phyloP scores from a whole-genome alignment of 2,797 vertebrate genomes.

The Pterois miles region DNA sequence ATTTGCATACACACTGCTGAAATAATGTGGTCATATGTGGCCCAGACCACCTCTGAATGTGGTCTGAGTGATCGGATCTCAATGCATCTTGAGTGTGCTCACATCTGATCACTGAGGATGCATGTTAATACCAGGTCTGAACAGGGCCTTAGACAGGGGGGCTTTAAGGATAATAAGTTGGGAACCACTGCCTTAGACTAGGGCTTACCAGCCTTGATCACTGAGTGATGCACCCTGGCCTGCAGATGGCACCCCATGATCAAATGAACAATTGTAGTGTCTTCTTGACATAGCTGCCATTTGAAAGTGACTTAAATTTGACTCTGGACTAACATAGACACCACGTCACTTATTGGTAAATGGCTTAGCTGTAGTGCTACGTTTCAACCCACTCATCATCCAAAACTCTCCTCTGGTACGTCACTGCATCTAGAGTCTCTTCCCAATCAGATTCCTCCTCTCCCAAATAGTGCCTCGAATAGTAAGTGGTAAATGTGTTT shows the following conservation, averaged over 20 bases:
- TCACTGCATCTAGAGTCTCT: conserved; percentile 5
- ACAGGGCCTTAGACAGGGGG: too few species aligned
- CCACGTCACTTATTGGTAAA: conserved; percentile 1
- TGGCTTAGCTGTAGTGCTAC: not conserved
- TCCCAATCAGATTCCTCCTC: conserved; percentile 11
- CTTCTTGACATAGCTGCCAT: conserved; percentile 3
- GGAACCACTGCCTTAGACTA: too few species aligned
- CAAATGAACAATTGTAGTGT: conserved; percentile 20
- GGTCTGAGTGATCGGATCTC: too few species aligned
- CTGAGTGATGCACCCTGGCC: conserved; percentile 32
- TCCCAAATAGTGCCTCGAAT: conserved; percentile 38
- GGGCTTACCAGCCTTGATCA: not conserved
- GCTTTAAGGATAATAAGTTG: too few species aligned
- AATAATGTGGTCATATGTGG: too few species aligned
- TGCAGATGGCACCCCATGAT: conserved; percentile 66
- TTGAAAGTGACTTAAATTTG: conserved; percentile 37
- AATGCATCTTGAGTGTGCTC: too few species aligned
- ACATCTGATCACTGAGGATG: too few species aligned
- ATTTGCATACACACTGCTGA: too few species aligned
- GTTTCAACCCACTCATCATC: conserved; percentile 2
- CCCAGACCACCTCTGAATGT: too few species aligned
- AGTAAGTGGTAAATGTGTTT: conserved; percentile 37
- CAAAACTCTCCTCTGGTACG: not conserved
- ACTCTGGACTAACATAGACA: conserved; percentile 18
- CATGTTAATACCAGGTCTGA: too few species aligned